These are phyloP conservation scores for Sarcophilus harrisii DNA, from an alignment of 2,797 vertebrate species.

Conservation along the genomic window DNA sequence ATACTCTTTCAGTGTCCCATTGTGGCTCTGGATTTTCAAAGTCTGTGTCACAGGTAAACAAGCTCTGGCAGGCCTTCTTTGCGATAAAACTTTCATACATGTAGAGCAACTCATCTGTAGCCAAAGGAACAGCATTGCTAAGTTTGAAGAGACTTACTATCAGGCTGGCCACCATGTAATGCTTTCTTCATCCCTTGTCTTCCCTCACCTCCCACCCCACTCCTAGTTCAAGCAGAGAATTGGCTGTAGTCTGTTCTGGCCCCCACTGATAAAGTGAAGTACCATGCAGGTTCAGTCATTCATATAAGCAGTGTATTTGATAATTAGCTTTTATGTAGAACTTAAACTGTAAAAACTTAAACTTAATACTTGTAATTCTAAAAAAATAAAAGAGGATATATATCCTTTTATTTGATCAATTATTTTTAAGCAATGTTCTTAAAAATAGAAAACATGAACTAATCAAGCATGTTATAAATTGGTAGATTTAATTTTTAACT, in stretches of 20 bases:
- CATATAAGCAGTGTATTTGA: conserved; percentile 40
- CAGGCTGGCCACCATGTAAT: neutral
- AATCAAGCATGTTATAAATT: neutral
- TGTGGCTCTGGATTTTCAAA: neutral
- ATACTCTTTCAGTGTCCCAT: neutral
- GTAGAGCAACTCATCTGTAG: neutral
- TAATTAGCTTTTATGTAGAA: conserved; percentile 29
- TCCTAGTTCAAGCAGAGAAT: neutral
- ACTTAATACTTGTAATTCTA: conserved; percentile 42
- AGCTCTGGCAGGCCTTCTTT: neutral
- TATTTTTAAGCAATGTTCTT: neutral
- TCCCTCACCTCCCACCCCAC: neutral
- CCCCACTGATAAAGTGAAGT: conserved; percentile 18
- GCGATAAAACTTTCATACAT: neutral
- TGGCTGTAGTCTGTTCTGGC: conserved; percentile 30
- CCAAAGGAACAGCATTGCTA: neutral
- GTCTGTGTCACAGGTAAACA: neutral
- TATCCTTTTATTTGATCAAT: neutral
- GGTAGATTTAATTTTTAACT: conserved; percentile 24
- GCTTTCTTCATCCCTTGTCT: neutral
- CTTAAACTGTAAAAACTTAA: too few species aligned
- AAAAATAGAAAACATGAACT: conserved; percentile 38
- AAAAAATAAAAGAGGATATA: conserved; percentile 32
- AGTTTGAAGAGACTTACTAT: neutral
- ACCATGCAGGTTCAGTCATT: conserved; percentile 38